These are phyloP conservation scores for Malurus leucopterus DNA, from an alignment of 2,797 vertebrate species.

Conservation along the genomic window DNA sequence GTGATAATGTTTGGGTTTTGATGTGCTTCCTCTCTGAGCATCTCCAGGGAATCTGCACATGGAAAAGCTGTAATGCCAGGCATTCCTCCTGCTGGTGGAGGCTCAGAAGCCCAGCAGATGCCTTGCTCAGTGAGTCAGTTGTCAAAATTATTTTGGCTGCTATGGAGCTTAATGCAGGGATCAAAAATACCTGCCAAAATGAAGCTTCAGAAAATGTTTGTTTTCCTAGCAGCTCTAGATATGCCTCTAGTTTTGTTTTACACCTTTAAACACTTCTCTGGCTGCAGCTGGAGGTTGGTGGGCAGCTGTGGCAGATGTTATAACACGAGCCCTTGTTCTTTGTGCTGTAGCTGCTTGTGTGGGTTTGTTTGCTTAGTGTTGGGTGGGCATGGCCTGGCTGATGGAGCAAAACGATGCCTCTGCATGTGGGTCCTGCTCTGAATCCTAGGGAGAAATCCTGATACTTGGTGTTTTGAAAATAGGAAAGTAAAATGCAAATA, in stretches of 20 bases:
- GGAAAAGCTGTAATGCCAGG: neutral
- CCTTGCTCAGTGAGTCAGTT: slow-evolving; percentile 22
- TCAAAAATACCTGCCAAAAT: slow-evolving; percentile 5
- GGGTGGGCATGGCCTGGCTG: neutral
- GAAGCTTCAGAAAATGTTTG: neutral
- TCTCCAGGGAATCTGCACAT: neutral
- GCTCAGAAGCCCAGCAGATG: neutral
- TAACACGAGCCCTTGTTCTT: neutral
- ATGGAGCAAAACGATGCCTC: neutral
- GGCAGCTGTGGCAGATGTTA: neutral
- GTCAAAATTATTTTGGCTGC: neutral
- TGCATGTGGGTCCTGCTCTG: neutral
- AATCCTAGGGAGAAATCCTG: neutral
- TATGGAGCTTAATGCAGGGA: neutral
- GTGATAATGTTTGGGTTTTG: neutral
- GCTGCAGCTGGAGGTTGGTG: neutral
- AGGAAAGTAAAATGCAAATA: neutral
- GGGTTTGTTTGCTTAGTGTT: neutral
- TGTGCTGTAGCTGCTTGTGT: neutral
- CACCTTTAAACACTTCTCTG: neutral
- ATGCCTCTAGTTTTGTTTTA: neutral
- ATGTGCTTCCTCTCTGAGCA: neutral
- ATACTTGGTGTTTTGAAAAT: neutral
- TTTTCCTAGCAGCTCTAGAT: neutral
- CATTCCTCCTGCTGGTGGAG: neutral